Percentiles rank a stretch among this genome's conserved stretches.
These are phyloP conservation scores for Achlya flavicornis DNA, from an alignment of 2,888 invertebrate species.

Conservation along the genomic window DNA sequence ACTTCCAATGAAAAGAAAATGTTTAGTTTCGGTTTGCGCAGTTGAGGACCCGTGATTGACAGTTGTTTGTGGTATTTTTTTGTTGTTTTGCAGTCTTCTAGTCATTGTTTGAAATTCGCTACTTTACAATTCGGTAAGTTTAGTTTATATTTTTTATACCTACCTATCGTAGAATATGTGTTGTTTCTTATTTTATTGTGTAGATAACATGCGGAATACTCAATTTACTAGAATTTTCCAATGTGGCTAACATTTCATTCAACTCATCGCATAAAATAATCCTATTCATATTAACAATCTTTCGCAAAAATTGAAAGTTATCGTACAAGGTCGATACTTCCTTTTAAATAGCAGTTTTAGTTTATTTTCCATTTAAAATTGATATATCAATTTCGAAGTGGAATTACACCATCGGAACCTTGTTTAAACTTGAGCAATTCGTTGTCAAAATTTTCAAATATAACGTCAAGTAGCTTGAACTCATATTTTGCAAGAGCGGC, in stretches of 20 bases:
- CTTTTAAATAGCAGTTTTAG: constrained; percentile 18
- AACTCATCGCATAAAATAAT: not conserved
- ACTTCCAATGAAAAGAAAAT: constrained; percentile 34
- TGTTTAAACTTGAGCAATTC: constrained; percentile 24
- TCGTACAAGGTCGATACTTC: constrained; percentile 15
- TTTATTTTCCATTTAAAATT: constrained; percentile 16
- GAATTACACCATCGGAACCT: constrained; percentile 17
- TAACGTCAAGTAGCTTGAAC: constrained; percentile 8
- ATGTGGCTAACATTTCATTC: not conserved
- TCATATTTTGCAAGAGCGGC: constrained; percentile 20
- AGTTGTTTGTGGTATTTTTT: constrained; percentile 38
- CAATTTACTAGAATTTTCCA: not conserved
- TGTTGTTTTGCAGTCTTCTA: constrained; percentile 41
- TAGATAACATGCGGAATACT: not conserved
- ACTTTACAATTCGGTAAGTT: constrained; percentile 39
- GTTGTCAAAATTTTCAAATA: constrained; percentile 20
- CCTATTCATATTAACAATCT: constrained; percentile 1
- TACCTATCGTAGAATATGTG: not conserved
- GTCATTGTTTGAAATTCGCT: constrained; percentile 42
- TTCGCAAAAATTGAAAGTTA: constrained; percentile 21
- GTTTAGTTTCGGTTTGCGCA: constrained; percentile 38
- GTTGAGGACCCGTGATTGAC: constrained; percentile 29
- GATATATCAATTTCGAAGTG: constrained; percentile 13
- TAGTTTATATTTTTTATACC: constrained; percentile 10
- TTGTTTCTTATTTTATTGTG: constrained; percentile 10